Percentiles rank a stretch among this genome's conserved stretches.
These are phyloP conservation scores for Carollia perspicillata DNA, from an alignment of 2,113 vertebrate genomes.

Conservation along the genomic window DNA sequence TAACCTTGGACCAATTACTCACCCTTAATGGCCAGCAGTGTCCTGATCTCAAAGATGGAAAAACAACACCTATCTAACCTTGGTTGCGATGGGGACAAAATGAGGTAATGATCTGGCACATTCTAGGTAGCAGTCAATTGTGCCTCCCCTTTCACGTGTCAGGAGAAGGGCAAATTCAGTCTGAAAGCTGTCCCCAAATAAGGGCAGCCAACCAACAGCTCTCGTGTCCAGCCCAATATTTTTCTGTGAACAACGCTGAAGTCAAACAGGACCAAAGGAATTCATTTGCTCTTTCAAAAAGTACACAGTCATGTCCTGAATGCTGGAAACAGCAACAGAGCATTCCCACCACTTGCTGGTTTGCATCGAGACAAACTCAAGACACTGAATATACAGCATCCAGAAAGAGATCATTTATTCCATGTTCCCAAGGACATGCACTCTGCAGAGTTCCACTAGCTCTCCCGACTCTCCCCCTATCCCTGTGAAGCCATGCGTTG, in stretches of 20 bases:
- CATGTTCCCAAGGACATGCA: not conserved
- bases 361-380: not conserved
- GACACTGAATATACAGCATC: not conserved
- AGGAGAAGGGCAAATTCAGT: not conserved
- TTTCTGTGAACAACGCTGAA: not conserved
- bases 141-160: not conserved
- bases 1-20: not conserved
- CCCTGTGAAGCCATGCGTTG: not conserved
- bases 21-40: not conserved
- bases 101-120: not conserved
- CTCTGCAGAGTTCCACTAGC: not conserved
- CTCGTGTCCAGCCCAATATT: not conserved
- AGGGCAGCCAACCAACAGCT: not conserved
- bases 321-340: not conserved
- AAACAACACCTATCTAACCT: not conserved
- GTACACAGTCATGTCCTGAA: not conserved
- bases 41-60: not conserved
- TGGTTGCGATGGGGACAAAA: not conserved
- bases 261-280: not conserved
- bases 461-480: too few relatives aligned
- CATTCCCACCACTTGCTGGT: not conserved
- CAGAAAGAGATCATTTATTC: not conserved
- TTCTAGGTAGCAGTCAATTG: not conserved
- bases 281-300: not conserved
- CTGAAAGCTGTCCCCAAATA: not conserved